Percentiles rank a stretch among this genome's conserved stretches.
Evolutionary conservation across 2,113 vertebrate genomes (phyloP).

Genomic region (Silurus asotus): DNA sequence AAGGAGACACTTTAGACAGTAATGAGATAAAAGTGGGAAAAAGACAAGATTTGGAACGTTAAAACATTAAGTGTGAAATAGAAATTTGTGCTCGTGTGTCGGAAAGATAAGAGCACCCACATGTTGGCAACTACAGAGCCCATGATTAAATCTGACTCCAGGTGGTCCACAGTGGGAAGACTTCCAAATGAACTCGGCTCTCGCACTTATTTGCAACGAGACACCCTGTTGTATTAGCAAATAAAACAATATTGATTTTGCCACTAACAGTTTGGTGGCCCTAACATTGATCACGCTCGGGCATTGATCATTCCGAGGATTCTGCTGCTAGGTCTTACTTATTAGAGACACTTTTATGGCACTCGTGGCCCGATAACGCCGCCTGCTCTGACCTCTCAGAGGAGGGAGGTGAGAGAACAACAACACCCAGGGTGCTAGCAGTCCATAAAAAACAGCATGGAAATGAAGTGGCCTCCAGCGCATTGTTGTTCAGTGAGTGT

Average conservation of each 20-base stretch:
- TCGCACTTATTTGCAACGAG: conserved; percentile 75
- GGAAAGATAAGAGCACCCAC: neutral
- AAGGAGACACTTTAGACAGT: conserved; percentile 21
- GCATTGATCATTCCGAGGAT: conserved; percentile 77
- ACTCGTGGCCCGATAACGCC: conserved; percentile 60
- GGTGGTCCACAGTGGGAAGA: conserved; percentile 59
- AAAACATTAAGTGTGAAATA: neutral
- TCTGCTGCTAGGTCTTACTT: conserved; percentile 74
- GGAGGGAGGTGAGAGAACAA: conserved; percentile 23
- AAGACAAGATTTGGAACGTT: no score
- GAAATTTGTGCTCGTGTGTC: no score
- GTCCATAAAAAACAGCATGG: conserved; percentile 19
- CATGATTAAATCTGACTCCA: conserved; percentile 59
- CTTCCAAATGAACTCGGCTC: conserved; percentile 69
- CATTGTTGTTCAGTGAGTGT: neutral
- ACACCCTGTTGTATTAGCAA: conserved; percentile 78
- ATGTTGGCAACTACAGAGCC: conserved; percentile 56
- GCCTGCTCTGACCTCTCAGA: conserved; percentile 64
- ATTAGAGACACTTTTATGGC: conserved; percentile 67
- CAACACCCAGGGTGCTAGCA: conserved; percentile 17
- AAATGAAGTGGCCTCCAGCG: conserved; percentile 5
- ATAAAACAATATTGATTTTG: conserved; percentile 81
- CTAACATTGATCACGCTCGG: conserved; percentile 76
- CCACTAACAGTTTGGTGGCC: conserved; percentile 71
- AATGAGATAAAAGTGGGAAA: neutral